Evolutionary conservation across 2,888 invertebrate species (phyloP), one percentile per base, ranked within the genome.

Genomic region (Apamea monoglypha): DNA sequence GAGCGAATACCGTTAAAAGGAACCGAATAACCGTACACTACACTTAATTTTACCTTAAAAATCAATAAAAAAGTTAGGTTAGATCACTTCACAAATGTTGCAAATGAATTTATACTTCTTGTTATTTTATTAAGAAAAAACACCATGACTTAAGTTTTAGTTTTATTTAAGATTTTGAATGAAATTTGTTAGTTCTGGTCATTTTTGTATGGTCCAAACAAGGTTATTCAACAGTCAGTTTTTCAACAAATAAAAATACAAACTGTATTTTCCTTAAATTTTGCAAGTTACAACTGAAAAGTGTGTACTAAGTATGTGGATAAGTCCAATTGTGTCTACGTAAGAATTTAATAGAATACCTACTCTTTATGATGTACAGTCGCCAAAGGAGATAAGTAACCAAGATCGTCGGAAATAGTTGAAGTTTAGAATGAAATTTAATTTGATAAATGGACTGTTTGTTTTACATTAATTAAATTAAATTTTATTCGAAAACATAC

Each of bases 301-400:
- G 44, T 0, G 0, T 3, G 1, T 16, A 21, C 5, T 14, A 3
- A 0, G 21, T 29, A 29, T 29, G 10, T 29, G n/a, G 0, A 47
- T 12, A 53, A 21, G 18, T 3, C 0, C 36, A 47, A 18, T 68
- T 21, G 4, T 21, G 8, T 10, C 6, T 2, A n/a, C 3, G 1
- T 36, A 21, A 21, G 7, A 44, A 44, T 44, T 0, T 1, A 44
- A 10, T 10, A 40, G 8, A 40, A 40, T 40, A 40, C 40, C 32
- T 32, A 32, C 40, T 44, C 10, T 44, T 44, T 44, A 44, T 10
- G 10, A 44, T 1, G 10, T 44, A 40, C 40, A 40, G 7, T 32
- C 32, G 32, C 32, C 32, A 32, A 32, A 32, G 32, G 32, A 32
- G 32, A 32, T 32, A 32, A 32, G 32, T 32, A 32, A 32, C 2